Evolutionary conservation across 1,140 invertebrate species (phyloP).

Genomic region (Ceratosolen solmsi): DNA sequence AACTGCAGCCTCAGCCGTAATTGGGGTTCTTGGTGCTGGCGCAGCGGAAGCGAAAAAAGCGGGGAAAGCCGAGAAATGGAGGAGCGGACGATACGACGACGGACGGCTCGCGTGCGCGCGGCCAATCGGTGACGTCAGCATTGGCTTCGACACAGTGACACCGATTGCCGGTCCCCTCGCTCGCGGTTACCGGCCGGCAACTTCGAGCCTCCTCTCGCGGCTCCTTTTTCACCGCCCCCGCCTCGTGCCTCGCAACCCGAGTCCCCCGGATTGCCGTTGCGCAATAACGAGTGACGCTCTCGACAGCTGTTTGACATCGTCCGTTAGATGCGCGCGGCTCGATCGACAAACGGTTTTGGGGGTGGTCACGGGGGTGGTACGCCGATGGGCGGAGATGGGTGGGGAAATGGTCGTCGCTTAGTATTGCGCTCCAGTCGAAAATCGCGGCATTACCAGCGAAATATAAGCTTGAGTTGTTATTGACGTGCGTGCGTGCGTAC

Average conservation of each 20-base stretch:
- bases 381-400: too few relatives aligned
- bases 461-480: too few relatives aligned
- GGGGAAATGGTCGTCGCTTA: too few relatives aligned
- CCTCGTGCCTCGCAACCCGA: background rate
- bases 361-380: too few relatives aligned
- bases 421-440: too few relatives aligned
- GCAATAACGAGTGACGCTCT: background rate
- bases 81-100: constrained; percentile 13
- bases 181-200: background rate
- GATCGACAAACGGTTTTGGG: too few relatives aligned
- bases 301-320: background rate
- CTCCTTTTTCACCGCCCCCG: background rate
- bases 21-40: too few relatives aligned
- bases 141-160: constrained; percentile 66
- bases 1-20: background rate
- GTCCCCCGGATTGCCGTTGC: background rate
- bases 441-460: too few relatives aligned
- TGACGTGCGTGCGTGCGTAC: too few relatives aligned
- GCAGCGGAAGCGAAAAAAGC: background rate
- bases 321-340: background rate
- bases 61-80: background rate
- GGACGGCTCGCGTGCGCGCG: constrained; percentile 35
- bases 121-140: constrained; percentile 60
- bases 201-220: background rate
- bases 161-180: constrained; percentile 54